Evolutionary conservation across 2,888 invertebrate species (phyloP).

Genomic region (Andrena dorsata): DNA sequence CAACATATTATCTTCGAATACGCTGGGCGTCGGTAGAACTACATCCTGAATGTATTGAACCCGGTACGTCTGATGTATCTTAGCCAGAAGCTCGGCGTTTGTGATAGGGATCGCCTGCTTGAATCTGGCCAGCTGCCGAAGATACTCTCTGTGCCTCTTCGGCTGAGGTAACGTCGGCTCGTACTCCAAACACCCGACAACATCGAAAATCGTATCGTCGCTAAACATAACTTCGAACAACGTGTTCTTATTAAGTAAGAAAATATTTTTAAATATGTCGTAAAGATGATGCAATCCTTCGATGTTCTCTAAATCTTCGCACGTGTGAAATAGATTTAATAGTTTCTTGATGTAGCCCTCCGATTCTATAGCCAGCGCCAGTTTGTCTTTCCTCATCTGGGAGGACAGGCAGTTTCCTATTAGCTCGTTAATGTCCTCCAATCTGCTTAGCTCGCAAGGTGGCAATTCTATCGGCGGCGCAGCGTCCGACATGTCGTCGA

Average conservation of each 20-base stretch:
- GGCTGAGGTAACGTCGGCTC: conserved; percentile 95
- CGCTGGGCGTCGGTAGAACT: conserved; percentile 98
- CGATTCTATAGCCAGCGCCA: conserved; percentile 96
- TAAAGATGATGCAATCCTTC: conserved; percentile 98
- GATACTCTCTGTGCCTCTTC: conserved; percentile 97
- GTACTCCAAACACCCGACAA: conserved; percentile 99
- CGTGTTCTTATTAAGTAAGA: conserved; percentile 98
- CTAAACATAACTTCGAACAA: conserved; percentile 99
- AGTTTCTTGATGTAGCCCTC: conserved; percentile 98
- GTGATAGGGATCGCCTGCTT: conserved; percentile 97
- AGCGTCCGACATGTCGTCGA: conserved; percentile 98
- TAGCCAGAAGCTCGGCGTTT: conserved; percentile 96
- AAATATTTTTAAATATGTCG: conserved; percentile 99
- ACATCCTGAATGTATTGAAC: conserved; percentile 99
- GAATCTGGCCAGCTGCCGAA: conserved; percentile 96
- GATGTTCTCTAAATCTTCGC: conserved; percentile 98
- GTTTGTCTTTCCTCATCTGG: conserved; percentile 96
- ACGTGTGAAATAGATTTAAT: conserved; percentile 97
- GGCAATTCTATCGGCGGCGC: conserved; percentile 98
- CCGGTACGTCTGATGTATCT: conserved; percentile 99
- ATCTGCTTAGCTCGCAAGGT: conserved; percentile 95
- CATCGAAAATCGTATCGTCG: conserved; percentile 98
- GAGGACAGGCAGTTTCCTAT: conserved; percentile 95
- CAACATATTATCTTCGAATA: conserved; percentile 99
- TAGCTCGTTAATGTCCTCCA: conserved; percentile 98